Conservation (phyloP, 2,113 vertebrate genomes). For the Noctilio leporinus region DNA sequence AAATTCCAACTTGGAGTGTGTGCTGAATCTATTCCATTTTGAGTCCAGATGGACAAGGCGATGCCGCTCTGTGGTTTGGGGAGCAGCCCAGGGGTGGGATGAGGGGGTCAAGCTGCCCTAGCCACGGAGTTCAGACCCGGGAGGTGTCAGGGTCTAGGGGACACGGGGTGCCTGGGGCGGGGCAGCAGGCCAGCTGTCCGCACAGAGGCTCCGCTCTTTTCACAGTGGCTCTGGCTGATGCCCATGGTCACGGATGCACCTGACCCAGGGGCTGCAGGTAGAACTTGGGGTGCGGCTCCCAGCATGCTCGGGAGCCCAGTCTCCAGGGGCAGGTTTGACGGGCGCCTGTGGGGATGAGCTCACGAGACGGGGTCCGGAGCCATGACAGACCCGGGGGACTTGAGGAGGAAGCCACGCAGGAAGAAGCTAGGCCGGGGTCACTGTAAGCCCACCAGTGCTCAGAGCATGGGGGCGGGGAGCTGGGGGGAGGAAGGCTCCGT, state of each 20-base stretch:
- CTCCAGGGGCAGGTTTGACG: neutral
- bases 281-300: too few relatives aligned
- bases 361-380: neutral
- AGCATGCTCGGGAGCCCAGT: neutral
- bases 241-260: fast-evolving
- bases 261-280: neutral
- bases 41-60: fast-evolving
- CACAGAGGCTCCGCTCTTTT: neutral
- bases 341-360: neutral
- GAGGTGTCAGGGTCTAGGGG: fast-evolving
- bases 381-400: neutral
- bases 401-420: neutral
- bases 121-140: neutral
- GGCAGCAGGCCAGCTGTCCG: neutral
- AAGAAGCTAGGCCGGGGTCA: neutral
- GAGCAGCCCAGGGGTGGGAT: neutral
- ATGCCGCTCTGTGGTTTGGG: fast-evolving
- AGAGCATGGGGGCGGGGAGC: fast-evolving
- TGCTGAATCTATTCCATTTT: neutral
- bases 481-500: neutral
- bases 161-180: fast-evolving
- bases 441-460: too few relatives aligned
- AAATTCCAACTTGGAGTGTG: neutral
- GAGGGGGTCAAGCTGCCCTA: too few relatives aligned
- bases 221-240: too few relatives aligned